Evolutionary conservation across 2,113 vertebrate species (phyloP).

Genomic region (Pao palembangensis): DNA sequence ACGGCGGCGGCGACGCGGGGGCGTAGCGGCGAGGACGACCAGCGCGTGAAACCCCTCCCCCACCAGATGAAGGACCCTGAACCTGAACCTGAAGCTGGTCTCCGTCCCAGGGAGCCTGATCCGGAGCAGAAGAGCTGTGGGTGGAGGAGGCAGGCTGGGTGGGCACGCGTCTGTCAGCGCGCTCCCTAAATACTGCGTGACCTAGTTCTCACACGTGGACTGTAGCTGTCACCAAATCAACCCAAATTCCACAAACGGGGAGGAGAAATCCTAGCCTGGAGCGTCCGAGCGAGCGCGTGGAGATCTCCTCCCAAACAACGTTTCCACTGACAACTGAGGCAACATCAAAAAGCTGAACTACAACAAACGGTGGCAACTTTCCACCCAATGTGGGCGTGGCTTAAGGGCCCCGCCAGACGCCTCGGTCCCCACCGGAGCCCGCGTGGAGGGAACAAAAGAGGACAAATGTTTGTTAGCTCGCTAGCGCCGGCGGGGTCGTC

Average conservation of each 20-base stretch:
- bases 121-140: too few relatives aligned
- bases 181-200: constrained; percentile 59
- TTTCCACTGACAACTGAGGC: constrained; percentile 55
- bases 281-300: constrained; percentile 59
- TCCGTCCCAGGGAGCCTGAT: too few relatives aligned
- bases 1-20: too few relatives aligned
- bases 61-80: too few relatives aligned
- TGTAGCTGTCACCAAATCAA: constrained; percentile 63
- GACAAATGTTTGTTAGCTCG: not conserved
- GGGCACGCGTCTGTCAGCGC: constrained; percentile 52
- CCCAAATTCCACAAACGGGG: constrained; percentile 43
- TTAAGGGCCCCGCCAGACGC: constrained; percentile 9
- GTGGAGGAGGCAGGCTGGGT: constrained; percentile 33
- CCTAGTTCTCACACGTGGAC: constrained; percentile 62
- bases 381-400: constrained; percentile 50
- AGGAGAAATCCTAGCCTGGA: constrained; percentile 63
- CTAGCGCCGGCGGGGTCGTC: not conserved
- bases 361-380: constrained; percentile 57
- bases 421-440: not conserved
- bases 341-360: constrained; percentile 58
- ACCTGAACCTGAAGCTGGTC: too few relatives aligned
- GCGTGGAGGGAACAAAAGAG: constrained; percentile 4
- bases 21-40: not conserved
- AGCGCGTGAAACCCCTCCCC: too few relatives aligned
- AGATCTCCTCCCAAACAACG: constrained; percentile 62